Evolutionary conservation across 2,797 vertebrate species (phyloP).

Genomic region (Ficedula albicollis): DNA sequence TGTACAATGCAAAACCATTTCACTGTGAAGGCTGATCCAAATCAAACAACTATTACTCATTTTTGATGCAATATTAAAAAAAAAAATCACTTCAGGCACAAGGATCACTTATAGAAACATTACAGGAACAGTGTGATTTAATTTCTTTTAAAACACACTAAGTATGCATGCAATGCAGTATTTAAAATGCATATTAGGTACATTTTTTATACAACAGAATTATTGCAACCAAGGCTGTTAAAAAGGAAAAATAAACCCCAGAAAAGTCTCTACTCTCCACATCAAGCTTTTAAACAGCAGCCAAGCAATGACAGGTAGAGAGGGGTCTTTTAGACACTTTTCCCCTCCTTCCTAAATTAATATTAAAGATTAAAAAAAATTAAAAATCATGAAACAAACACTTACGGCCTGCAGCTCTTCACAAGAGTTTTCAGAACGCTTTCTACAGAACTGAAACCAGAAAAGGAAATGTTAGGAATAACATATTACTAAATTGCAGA

Average conservation of each 20-base stretch:
- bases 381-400: conserved; percentile 25
- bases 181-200: neutral
- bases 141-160: neutral
- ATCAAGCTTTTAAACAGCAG: neutral
- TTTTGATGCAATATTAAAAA: neutral
- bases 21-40: neutral
- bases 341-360: neutral
- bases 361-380: neutral
- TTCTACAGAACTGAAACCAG: conserved; percentile 89
- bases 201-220: neutral
- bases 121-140: neutral
- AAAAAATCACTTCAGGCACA: neutral
- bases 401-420: conserved; percentile 97
- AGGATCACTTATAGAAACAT: neutral
- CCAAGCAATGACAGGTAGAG: neutral
- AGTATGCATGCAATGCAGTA: neutral
- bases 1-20: neutral
- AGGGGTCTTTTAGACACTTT: neutral
- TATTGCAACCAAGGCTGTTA: neutral
- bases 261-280: neutral
- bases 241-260: neutral
- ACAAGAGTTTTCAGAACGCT: conserved; percentile 93
- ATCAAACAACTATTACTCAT: neutral
- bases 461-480: conserved; percentile 33
- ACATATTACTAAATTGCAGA: conserved; percentile 29